Conservation (phyloP, 2,797 vertebrate species). For the Bovichtus variegatus region DNA sequence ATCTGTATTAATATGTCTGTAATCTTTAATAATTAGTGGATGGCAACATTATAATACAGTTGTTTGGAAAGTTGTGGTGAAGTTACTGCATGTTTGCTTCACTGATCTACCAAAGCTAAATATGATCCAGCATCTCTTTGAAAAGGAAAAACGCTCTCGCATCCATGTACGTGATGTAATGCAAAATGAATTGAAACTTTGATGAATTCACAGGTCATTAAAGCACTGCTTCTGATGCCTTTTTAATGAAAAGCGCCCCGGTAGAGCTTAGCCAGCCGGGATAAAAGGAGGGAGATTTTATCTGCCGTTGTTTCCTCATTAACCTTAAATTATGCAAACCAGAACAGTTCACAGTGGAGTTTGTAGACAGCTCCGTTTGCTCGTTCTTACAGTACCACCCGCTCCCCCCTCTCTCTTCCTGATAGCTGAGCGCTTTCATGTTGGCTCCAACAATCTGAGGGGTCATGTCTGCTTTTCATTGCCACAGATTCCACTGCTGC, state of each 20-base stretch:
- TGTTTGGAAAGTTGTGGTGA: background rate
- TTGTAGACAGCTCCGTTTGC: conserved; percentile 57
- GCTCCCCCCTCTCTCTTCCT: background rate
- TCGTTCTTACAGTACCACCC: background rate
- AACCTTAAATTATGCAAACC: conserved; percentile 86
- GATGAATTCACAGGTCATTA: conserved; percentile 75
- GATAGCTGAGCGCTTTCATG: conserved; percentile 61
- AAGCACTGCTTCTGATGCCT: conserved; percentile 61
- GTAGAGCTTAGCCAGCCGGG: conserved; percentile 47
- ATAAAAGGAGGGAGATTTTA: conserved; percentile 70
- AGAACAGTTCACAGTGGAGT: conserved; percentile 70
- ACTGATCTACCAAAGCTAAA: conserved; percentile 36
- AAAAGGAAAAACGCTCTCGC: conserved; percentile 44
- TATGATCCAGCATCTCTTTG: conserved; percentile 58
- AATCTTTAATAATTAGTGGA: background rate
- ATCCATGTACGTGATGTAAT: conserved; percentile 45
- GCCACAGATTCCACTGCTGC: conserved; percentile 47
- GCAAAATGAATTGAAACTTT: conserved; percentile 57
- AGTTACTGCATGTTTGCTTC: conserved; percentile 2
- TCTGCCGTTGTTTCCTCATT: conserved; percentile 82
- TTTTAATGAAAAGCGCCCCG: conserved; percentile 72
- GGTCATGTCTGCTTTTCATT: conserved; percentile 72
- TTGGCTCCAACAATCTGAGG: conserved; percentile 69
- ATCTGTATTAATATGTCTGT: conserved; percentile 2
- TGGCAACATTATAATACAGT: background rate